phyloP scores from a whole-genome alignment of 1,140 invertebrate genomes.

The Riptortus pedestris region DNA sequence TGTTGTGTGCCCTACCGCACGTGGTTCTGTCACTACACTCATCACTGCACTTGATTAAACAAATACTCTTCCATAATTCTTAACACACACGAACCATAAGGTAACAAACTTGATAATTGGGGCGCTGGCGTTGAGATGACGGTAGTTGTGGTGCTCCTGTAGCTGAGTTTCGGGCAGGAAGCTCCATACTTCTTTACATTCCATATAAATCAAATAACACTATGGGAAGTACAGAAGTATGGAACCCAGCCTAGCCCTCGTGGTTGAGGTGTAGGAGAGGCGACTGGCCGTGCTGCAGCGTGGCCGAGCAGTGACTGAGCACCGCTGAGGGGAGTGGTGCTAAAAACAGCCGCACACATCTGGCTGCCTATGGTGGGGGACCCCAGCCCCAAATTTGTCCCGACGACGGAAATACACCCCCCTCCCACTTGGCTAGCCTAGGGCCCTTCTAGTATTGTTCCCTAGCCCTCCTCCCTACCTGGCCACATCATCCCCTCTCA shows the following conservation, averaged over 20 bases:
- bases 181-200: conserved; percentile 98
- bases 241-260: conserved; percentile 56
- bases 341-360: conserved; percentile 10
- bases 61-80: no score
- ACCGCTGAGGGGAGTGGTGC: not conserved
- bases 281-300: conserved; percentile 6
- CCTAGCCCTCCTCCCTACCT: no score
- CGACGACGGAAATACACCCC: conserved; percentile 24
- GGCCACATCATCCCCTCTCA: no score
- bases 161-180: conserved; percentile 35
- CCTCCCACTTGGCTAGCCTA: conserved; percentile 19
- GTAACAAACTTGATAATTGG: no score
- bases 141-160: no score
- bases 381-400: conserved; percentile 8
- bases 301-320: not conserved
- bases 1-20: no score
- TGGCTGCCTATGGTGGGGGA: not conserved
- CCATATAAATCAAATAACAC: conserved; percentile 67
- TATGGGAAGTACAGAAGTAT: conserved; percentile 95
- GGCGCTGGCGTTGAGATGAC: no score
- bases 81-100: no score
- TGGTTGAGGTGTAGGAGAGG: not conserved
- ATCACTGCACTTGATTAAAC: no score
- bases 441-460: no score
- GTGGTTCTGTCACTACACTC: no score